phyloP scores from a whole-genome alignment of 2,113 vertebrate genomes.

The Muscicapa adusta region DNA sequence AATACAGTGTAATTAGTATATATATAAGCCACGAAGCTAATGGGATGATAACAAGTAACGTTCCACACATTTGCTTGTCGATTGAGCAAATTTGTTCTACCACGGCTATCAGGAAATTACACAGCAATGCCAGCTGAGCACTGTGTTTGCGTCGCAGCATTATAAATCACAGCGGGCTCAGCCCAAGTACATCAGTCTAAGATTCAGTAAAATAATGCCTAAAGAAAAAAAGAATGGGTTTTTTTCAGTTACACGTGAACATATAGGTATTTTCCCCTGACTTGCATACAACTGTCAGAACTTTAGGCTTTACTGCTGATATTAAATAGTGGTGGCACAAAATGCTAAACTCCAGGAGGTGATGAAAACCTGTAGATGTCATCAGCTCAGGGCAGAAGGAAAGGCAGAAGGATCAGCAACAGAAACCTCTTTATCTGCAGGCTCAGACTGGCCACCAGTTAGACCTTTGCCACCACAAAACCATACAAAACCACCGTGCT shows the following conservation, averaged over 20 bases:
- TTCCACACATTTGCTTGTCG: neutral
- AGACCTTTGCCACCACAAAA: neutral
- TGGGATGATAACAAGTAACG: neutral
- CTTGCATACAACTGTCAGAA: neutral
- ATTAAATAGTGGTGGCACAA: neutral
- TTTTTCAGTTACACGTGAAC: fast-evolving
- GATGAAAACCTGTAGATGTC: neutral
- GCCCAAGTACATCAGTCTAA: fast-evolving
- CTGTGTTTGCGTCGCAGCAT: neutral
- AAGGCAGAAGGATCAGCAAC: neutral
- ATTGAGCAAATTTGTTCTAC: neutral
- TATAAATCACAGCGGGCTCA: neutral
- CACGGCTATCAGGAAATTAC: neutral
- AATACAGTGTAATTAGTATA: neutral
- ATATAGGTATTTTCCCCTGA: neutral
- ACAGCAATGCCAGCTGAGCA: neutral
- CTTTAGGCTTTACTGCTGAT: neutral
- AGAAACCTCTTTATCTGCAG: neutral
- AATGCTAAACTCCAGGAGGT: neutral
- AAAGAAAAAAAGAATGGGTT: neutral
- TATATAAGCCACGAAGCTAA: neutral
- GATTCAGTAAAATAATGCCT: neutral
- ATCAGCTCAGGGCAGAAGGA: neutral
- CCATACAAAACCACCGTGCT: fast-evolving
- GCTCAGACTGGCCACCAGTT: neutral